Evolutionary conservation across 2,888 invertebrate genomes (phyloP), one percentile per base, ranked within the genome.

Genomic region (Thelaira solivaga): DNA sequence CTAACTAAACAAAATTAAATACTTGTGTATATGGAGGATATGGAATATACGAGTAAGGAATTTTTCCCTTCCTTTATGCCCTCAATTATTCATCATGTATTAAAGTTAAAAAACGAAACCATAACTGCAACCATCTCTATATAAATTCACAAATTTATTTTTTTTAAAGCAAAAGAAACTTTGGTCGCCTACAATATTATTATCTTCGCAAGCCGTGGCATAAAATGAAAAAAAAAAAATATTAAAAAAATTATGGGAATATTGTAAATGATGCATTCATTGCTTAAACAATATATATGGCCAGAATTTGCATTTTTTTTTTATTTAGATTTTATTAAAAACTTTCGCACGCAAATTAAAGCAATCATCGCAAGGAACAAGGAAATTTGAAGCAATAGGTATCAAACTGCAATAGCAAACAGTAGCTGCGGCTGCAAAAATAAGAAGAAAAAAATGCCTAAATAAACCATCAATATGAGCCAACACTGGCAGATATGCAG

Each of bases 331-430:
- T 65, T 69, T 73, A 75, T 76, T 62, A 31, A 78, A 86, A 86
- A 85, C 84, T 86, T 86, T 86, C 86, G 86, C 86, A 86, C 86
- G 86, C 86, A 86, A 86, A 86, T 86, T 86, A 86, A 86, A 86
- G 86, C 86, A 86, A 86, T 86, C 86, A 85, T 85, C 85, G 85
- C 83, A 55, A 68, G 49, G 26, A 59, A 59, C 4, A 69, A 18
- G 49, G 16, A 57, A 47, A 26, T 16, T 36, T 36, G 10, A 59
- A 10, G 16, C 83, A 84, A 82, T 73, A 69, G 67, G 77, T 65
- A 75, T 47, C 72, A 57, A 65, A 73, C 75, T 36, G 81, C 81
- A 83, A 80, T 82, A 82, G 81, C 39, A 53, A 64, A 34, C 67
- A 72, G 61, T 65, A 82, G 82, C 57, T 55, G 24, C 39, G n/a